A percentile compares a stretch with the other conserved stretches of the same genome.
These are phyloP conservation scores for Apis cerana DNA, from an alignment of 1,140 invertebrate species.

Conservation along the genomic window DNA sequence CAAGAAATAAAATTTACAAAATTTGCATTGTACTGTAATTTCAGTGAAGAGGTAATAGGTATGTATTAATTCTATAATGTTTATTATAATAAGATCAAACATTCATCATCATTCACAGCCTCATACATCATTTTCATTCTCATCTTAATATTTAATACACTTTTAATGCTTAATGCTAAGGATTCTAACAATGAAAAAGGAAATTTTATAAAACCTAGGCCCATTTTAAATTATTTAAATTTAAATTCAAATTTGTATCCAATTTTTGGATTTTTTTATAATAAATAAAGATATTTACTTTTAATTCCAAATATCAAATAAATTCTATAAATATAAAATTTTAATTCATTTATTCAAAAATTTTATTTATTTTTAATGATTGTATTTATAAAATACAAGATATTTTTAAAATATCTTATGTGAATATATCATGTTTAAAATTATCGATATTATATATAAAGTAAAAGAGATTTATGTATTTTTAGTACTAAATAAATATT, in stretches of 20 bases:
- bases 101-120: slow-evolving; percentile 69
- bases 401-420: not conserved
- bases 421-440: not conserved
- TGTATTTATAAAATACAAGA: not conserved
- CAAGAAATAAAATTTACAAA: slow-evolving; percentile 30
- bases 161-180: slow-evolving; percentile 52
- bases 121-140: slow-evolving; percentile 62
- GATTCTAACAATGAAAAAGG: slow-evolving; percentile 52
- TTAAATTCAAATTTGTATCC: slow-evolving; percentile 56
- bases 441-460: not conserved
- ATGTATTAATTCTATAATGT: slow-evolving; percentile 67
- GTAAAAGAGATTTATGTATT: not conserved
- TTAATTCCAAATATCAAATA: slow-evolving; percentile 1
- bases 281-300: slow-evolving; percentile 2
- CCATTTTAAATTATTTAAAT: slow-evolving; percentile 51
- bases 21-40: slow-evolving; percentile 73
- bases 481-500: slow-evolving; percentile 12
- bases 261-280: slow-evolving; percentile 35
- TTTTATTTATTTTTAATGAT: not conserved
- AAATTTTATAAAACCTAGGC: slow-evolving; percentile 62
- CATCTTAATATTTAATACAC: slow-evolving; percentile 62
- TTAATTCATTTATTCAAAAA: not conserved
- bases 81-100: slow-evolving; percentile 74
- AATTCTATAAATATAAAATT: slow-evolving; percentile 7
- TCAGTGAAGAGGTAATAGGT: slow-evolving; percentile 74